phyloP scores from a whole-genome alignment of 2,888 invertebrate species.

The Dysmachus trigonus region DNA sequence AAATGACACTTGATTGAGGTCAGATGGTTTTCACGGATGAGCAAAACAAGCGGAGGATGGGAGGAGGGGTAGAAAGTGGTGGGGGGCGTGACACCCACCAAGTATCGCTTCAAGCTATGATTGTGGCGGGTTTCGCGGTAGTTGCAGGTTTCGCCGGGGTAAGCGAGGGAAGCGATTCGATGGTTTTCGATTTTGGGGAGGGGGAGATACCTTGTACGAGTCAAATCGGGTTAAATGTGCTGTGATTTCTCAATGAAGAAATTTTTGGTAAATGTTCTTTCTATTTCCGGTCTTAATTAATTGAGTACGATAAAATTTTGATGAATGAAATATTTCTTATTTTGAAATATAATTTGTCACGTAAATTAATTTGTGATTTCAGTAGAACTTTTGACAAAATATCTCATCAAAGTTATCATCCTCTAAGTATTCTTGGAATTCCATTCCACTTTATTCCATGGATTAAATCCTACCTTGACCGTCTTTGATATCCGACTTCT shows the following conservation, averaged over 20 bases:
- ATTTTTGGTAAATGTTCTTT: not conserved
- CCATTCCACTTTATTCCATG: no score
- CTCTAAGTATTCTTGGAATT: no score
- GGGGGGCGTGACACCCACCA: no score
- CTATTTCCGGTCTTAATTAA: not conserved
- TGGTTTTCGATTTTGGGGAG: not conserved
- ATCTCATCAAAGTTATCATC: no score
- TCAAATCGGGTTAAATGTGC: not conserved
- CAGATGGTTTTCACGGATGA: not conserved
- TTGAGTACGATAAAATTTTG: not conserved
- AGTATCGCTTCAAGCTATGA: not conserved
- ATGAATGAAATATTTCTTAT: not conserved
- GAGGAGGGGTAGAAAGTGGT: no score
- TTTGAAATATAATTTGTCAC: not conserved
- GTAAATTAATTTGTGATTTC: no score
- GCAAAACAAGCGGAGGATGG: not conserved
- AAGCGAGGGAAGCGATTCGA: not conserved
- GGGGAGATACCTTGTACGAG: not conserved
- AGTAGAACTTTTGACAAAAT: no score
- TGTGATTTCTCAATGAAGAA: not conserved
- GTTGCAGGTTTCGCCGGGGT: not conserved
- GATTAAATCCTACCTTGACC: no score
- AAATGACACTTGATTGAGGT: not conserved
- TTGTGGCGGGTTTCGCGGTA: not conserved
- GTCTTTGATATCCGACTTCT: no score